Evolutionary conservation across 2,797 vertebrate genomes (phyloP), one percentile per base, ranked within the genome.

Genomic region (Anomalospiza imberbis): DNA sequence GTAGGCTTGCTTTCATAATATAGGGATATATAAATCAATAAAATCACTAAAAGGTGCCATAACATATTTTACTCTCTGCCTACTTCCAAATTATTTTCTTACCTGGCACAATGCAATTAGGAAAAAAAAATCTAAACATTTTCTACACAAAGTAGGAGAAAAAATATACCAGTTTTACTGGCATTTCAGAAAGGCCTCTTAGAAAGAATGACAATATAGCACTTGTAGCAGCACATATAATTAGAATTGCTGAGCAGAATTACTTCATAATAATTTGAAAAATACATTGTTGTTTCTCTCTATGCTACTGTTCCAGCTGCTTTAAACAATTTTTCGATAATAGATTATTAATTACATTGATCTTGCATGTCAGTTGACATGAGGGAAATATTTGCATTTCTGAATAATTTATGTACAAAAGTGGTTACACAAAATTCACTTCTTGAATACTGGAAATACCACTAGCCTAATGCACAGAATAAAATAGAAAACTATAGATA

Each of bases 341-440:
- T 68, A 44, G 47, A 44, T 89, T 92, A 91, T 88, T 94, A 95
- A 94, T 94, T 85, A 77, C 16, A 26, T 15, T 19, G 32, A 48
- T 71, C 29, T 45, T 66, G 12, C 17, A 50, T 74, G n/a, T 83
- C 75, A 82, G 38, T 13, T 55, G 50, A 55, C 15, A 26, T 32
- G 22, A 70, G 45, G 45, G 28, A 85, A 94, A 90, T 94, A 18
- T 77, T 93, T 90, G 44, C 5, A 16, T 73, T 92, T 85, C 48
- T 85, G 63, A 93, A 74, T 32, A 76, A 44, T 60, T 88, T 92
- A 6, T 67, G 40, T 71, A 36, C 75, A 87, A 47, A 93, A 70
- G 6, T 29, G 18, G 9, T 44, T 75, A 65, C 29, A 36, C 10
- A 66, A 78, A 86, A 66, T 28, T 73, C 51, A 42, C 25, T 57